These are phyloP conservation scores for Galeopterus variegatus DNA, from an alignment of 2,113 vertebrate genomes.

Conservation along the genomic window DNA sequence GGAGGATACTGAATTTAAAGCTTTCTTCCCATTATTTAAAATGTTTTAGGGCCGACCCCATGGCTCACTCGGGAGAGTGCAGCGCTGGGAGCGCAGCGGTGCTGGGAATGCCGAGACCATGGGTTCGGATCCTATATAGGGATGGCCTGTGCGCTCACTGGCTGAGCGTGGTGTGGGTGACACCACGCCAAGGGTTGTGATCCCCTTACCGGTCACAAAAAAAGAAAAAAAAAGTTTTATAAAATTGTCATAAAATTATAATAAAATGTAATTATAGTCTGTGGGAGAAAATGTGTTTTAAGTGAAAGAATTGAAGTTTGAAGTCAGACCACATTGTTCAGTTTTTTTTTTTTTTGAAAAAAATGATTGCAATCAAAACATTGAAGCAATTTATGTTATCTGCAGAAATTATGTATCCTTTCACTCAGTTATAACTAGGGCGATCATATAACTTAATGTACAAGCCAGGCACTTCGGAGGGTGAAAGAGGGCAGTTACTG, in stretches of 20 bases:
- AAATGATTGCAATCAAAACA: constrained; percentile 22
- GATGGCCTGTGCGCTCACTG: too few species aligned
- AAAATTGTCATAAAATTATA: too few species aligned
- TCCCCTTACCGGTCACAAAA: too few species aligned
- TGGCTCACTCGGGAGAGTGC: too few species aligned
- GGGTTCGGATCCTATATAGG: too few species aligned
- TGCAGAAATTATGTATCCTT: background rate
- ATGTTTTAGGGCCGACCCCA: too few species aligned
- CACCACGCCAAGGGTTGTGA: too few species aligned
- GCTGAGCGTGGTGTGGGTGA: too few species aligned
- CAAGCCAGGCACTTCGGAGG: background rate
- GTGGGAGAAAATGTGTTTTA: constrained; percentile 4
- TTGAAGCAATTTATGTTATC: constrained; percentile 1
- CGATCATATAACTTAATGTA: background rate
- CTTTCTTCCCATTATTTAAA: background rate
- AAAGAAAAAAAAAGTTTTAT: too few species aligned
- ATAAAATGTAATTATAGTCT: background rate
- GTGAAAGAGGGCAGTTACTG: background rate
- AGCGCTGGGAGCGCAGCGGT: too few species aligned
- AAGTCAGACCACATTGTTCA: constrained; percentile 3
- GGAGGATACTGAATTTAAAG: background rate
- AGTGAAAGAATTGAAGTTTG: constrained; percentile 19
- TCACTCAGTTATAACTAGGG: background rate
- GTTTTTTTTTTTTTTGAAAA: background rate
- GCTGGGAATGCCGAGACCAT: too few species aligned